Evolutionary conservation across 2,797 vertebrate species (phyloP), one percentile per base, ranked within the genome.

Genomic region (Chelon labrosus): DNA sequence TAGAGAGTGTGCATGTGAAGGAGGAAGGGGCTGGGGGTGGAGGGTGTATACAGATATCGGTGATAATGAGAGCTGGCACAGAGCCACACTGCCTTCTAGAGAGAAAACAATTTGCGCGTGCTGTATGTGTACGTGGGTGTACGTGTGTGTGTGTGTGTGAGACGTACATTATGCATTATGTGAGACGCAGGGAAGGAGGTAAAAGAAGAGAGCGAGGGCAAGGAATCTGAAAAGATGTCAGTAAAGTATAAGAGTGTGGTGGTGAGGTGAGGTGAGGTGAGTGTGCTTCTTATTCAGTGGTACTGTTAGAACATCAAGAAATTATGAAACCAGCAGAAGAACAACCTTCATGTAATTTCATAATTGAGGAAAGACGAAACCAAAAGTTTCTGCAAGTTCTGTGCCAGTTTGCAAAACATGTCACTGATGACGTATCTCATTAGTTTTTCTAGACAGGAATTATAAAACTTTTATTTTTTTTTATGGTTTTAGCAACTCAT

Each of bases 31-130:
- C 70, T 73, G 81, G 73, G 70, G 72, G 77, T 57, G 80, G 87
- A 63, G 80, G 75, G 79, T 69, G 77, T 87, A 88, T 89, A 91
- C 82, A 93, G 87, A 93, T 93, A 91, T 89, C 73, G 52, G 91
- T 87, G 92, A 93, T 94, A 94, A 94, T 94, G 89, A 94, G 91
- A 88, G 81, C 80, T 94, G 94, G 92, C 92, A 92, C 72, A 16
- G 79, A 89, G 90, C 93, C 93, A 93, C 78, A 82, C 88, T 87
- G 85, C 82, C 89, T 91, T 88, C 84, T 67, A 67, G 78, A 88
- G 88, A 84, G 82, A 90, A 91, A 91, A 92, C 89, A 92, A 92
- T 84, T 80, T 86, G 85, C 20, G 47, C 74, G 68, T 16, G 52
- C 64, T 75, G 68, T 70, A 83, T 81, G 57, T 84, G 16, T 66